A percentile compares a stretch with the other conserved stretches of the same genome.
Conservation (phyloP, 2,113 vertebrate species). For the Sinocyclocheilus grahami region DNA sequence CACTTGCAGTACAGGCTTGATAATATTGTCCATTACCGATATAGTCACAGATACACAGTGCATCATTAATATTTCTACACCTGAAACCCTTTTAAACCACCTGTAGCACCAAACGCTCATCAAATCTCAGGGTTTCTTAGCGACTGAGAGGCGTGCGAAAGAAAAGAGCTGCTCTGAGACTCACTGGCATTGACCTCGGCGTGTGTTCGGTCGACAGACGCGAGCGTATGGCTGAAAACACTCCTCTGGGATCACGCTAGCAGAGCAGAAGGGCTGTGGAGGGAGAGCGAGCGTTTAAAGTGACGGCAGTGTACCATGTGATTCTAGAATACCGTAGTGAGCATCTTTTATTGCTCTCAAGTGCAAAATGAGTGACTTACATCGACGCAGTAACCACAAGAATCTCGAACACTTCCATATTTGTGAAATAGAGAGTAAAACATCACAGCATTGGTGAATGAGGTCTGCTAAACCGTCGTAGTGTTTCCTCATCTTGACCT, state of each 20-base stretch:
- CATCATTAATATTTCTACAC: neutral
- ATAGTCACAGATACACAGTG: neutral
- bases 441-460: slow-evolving; percentile 37
- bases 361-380: slow-evolving; percentile 39
- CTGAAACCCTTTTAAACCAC: neutral
- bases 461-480: slow-evolving; percentile 4
- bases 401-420: slow-evolving; percentile 54
- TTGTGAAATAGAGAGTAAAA: neutral
- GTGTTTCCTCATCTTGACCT: slow-evolving; percentile 30
- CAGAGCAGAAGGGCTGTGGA: slow-evolving; percentile 17
- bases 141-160: neutral
- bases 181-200: neutral
- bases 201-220: neutral
- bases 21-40: neutral
- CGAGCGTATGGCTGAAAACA: neutral
- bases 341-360: slow-evolving; percentile 37
- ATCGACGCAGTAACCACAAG: slow-evolving; percentile 14
- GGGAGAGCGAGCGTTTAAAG: slow-evolving; percentile 31
- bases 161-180: slow-evolving; percentile 16
- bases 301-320: slow-evolving; percentile 48
- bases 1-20: neutral
- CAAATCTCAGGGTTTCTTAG: neutral
- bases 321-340: slow-evolving; percentile 46
- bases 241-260: neutral
- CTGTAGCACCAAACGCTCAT: neutral